Conservation (phyloP, 2,797 vertebrate species). For the Diglossa cyanea region DNA sequence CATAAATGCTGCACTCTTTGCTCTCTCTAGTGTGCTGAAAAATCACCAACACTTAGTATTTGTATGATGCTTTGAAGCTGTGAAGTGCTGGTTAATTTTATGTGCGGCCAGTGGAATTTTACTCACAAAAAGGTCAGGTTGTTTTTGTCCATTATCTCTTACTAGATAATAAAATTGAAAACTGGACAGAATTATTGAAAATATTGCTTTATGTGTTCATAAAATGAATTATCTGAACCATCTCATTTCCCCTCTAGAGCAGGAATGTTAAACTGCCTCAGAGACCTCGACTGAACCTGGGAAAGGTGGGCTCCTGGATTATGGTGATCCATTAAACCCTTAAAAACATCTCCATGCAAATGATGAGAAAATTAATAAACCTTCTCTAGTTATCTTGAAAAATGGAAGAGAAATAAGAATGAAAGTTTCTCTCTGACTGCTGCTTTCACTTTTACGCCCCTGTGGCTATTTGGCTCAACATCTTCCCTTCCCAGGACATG, state of each 20-base stretch:
- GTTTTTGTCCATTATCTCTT: not conserved
- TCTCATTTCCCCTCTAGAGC: not conserved
- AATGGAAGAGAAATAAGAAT: not conserved
- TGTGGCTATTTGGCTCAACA: not conserved
- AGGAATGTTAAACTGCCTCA: not conserved
- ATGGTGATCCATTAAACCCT: not conserved
- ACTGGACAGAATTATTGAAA: not conserved
- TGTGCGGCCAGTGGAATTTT: not conserved
- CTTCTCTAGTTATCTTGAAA: not conserved
- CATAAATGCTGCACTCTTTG: not conserved
- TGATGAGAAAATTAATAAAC: not conserved
- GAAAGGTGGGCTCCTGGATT: not conserved
- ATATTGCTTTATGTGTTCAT: not conserved
- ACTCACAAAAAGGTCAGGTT: not conserved
- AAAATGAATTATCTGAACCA: not conserved
- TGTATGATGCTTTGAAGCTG: not conserved
- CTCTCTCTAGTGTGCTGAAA: not conserved
- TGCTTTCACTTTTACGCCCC: not conserved
- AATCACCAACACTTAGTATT: not conserved
- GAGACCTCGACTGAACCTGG: not conserved
- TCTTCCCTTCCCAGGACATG: not conserved
- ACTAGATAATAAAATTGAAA: not conserved
- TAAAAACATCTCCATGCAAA: not conserved
- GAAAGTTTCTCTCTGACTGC: not conserved
- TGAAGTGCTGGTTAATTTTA: not conserved